Base-by-base conservation (phyloP, 2,888 invertebrate genomes). In the Tromatobia lineatoria region DNA sequence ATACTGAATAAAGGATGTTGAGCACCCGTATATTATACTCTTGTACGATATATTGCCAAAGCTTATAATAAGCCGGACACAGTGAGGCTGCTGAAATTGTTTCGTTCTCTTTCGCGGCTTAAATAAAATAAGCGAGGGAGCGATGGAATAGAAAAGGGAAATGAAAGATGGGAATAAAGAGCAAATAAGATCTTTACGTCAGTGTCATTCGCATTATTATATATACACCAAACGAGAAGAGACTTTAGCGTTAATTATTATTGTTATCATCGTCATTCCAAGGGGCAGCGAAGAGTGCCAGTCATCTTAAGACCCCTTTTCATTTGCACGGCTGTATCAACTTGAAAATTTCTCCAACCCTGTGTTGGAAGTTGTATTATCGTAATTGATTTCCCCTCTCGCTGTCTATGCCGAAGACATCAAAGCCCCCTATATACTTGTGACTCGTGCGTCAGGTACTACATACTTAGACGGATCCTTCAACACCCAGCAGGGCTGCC, bases 21-120 rank as follows among this genome's bases (percentile, higher is more conserved):
- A 80, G 77, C 76, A 80, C 73, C 73, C 80, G 83, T 73, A 80
- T 71, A 83, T 83, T 80, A 83, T 80, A 83, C 59, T 59, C 50
- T 73, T 73, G 77, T 52, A 78, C 78, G 88, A 90, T 88, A 87
- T 88, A 88, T 86, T 89, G 88, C 86, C 84, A 74, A 78, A 91
- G 92, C 91, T 91, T 91, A 91, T 91, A 90, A 90, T 90, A 90
- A 91, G 91, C 91, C 89, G 86, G 87, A 42, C 64, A 88, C 87
- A 81, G 74, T 78, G 80, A 45, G 86, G 88, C 89, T 88, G 88
- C 90, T 91, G 88, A 90, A 91, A 91, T 91, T 91, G 91, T 92
- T 92, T 92, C 90, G 90, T 91, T 89, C 91, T 89, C 88, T 88
- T 69, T 52, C 61, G 67, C 50, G 23, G 71, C 78, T 75, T 81